Evolutionary conservation across 2,888 invertebrate genomes (phyloP).

Genomic region (Heteromyza rotundicornis): DNA sequence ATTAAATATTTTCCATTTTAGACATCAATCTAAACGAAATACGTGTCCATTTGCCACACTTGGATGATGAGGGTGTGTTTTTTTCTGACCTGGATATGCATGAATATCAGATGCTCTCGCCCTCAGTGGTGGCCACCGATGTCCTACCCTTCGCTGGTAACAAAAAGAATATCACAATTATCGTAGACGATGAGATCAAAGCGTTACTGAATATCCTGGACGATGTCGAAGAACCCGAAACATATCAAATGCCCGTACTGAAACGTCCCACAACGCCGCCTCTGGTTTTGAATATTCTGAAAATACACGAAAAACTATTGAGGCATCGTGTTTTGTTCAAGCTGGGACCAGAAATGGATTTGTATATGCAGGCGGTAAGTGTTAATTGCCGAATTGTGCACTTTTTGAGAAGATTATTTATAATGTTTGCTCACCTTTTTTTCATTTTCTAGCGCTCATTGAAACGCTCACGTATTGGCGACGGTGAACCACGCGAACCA

Average conservation of each 20-base stretch:
- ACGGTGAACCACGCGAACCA: not conserved
- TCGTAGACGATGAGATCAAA: constrained; percentile 44
- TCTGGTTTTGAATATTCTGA: constrained; percentile 40
- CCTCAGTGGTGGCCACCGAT: constrained; percentile 45
- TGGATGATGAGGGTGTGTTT: constrained; percentile 57
- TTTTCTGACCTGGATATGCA: constrained; percentile 56
- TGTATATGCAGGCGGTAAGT: constrained; percentile 49
- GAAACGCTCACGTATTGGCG: constrained; percentile 26
- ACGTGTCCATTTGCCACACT: constrained; percentile 34
- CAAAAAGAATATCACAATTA: constrained; percentile 44
- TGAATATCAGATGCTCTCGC: constrained; percentile 46
- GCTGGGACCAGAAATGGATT: constrained; percentile 44
- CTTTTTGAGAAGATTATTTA: not conserved
- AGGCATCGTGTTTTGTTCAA: constrained; percentile 37
- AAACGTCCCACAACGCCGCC: constrained; percentile 13
- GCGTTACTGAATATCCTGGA: constrained; percentile 27
- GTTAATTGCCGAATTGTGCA: not conserved
- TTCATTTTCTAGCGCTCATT: constrained; percentile 26
- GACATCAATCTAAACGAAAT: constrained; percentile 28
- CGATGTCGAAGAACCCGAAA: constrained; percentile 22
- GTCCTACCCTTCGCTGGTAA: constrained; percentile 44
- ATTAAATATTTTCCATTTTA: not conserved
- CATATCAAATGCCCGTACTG: constrained; percentile 19
- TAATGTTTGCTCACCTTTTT: not conserved
- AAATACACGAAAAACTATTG: constrained; percentile 39